A percentile compares a stretch with the other conserved stretches of the same genome.
phyloP scores from a whole-genome alignment of 1,140 invertebrate species.

The Asobara japonica region DNA sequence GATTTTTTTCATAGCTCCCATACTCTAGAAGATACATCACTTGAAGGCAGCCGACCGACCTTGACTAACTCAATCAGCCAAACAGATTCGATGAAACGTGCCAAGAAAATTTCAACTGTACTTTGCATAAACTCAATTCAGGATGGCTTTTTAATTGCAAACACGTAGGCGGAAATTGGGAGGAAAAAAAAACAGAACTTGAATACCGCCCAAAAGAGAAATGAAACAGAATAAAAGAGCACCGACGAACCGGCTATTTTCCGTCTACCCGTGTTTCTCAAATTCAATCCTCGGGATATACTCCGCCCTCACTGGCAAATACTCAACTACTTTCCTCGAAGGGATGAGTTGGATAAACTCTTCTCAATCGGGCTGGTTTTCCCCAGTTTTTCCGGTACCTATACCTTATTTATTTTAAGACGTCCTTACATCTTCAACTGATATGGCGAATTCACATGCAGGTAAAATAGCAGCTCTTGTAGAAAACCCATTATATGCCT shows the following conservation, averaged over 20 bases:
- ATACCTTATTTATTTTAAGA: constrained; percentile 4
- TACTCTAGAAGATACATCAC: too few relatives aligned
- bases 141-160: constrained; percentile 23
- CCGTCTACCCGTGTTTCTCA: background rate
- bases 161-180: background rate
- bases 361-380: constrained; percentile 5
- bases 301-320: constrained; percentile 35
- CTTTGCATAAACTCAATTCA: constrained; percentile 18
- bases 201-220: background rate
- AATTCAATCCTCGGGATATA: constrained; percentile 16
- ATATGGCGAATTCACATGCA: background rate
- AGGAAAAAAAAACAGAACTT: background rate
- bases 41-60: too few relatives aligned
- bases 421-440: background rate
- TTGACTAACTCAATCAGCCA: constrained; percentile 26
- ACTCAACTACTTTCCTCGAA: constrained; percentile 36
- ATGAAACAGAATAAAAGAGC: constrained; percentile 8
- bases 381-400: constrained; percentile 4
- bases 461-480: background rate
- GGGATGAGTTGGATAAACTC: constrained; percentile 7
- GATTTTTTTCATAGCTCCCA: too few relatives aligned
- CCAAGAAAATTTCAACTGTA: constrained; percentile 12
- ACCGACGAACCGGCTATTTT: constrained; percentile 16
- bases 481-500: background rate
- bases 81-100: constrained; percentile 15